Base-by-base conservation (phyloP, 2,113 vertebrate species). In the Dromas ardeola region DNA sequence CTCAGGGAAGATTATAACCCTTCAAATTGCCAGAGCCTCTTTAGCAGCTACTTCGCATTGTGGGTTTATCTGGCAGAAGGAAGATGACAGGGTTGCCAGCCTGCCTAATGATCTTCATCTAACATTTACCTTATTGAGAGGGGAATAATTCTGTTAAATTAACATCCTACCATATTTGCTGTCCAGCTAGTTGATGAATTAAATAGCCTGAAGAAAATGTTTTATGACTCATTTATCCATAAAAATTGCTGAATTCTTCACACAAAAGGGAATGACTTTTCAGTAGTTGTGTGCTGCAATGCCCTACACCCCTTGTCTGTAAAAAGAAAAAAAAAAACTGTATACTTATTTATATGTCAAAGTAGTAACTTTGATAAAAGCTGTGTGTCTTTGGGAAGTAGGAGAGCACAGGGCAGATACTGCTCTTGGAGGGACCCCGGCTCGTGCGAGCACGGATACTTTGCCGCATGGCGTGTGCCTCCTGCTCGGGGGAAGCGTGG, bases 111-210 rank as follows among this genome's bases (percentile, higher is more conserved):
- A 95, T 98, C 81, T 95, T 92, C 90, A 61, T 91, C 88, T 92
- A 74, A 81, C 49, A 25, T 88, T 94, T 90, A 91, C 90, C 79
- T 97, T 95, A 96, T 93, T 83, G 94, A 96, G 55, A 94, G 70
- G 78, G 83, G 77, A 95, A 97, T 96, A 93, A 70, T 97, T 96
- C 67, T 93, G 79, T 96, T 94, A 93, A 93, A 96, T 97, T 96
- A 98, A 94, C 96, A 97, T 92, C 71, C 62, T 59, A 96, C 76
- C 66, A 69, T 88, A 86, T 96, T 98, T 96, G 74, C 86, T 96
- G 90, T 97, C 88, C 86, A 90, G 88, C 91, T 77, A 96, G 86
- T 53, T 97, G 95, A 97, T 91, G 95, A 96, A 96, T 90, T 91
- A 95, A 98, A 58, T 88, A 95, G 95, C 92, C 93, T 29, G 95